Evolutionary conservation across 2,113 vertebrate species (phyloP).

Genomic region (Acanthisitta chloris): DNA sequence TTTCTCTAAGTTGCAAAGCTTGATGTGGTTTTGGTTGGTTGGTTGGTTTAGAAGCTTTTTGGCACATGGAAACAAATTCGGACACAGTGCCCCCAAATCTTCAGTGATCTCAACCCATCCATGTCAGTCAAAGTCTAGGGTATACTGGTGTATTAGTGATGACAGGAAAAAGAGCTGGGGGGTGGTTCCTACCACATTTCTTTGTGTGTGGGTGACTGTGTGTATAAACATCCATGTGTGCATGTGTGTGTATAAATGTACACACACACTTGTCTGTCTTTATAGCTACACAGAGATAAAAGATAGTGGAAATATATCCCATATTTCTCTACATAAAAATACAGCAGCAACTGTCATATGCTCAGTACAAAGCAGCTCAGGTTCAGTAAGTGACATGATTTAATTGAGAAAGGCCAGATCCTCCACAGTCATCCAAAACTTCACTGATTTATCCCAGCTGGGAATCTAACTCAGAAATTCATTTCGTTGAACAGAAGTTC

Average conservation of each 20-base stretch:
- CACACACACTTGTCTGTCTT: neutral
- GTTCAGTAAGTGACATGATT: neutral
- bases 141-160: neutral
- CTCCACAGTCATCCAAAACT: neutral
- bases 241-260: neutral
- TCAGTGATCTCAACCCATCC: neutral
- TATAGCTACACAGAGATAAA: neutral
- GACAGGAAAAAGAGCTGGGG: neutral
- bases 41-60: neutral
- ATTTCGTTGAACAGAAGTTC: neutral
- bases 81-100: neutral
- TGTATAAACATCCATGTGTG: neutral
- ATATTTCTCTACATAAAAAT: neutral
- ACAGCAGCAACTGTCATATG: neutral
- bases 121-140: neutral
- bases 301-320: neutral
- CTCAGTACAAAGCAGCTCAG: neutral
- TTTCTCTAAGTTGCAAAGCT: neutral
- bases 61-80: neutral
- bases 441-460: neutral
- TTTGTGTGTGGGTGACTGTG: neutral
- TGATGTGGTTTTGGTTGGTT: neutral
- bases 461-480: neutral
- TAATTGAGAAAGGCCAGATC: neutral
- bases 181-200: neutral